These are phyloP conservation scores for Lepidonotus clava DNA, from an alignment of 2,888 invertebrate species.

Conservation along the genomic window DNA sequence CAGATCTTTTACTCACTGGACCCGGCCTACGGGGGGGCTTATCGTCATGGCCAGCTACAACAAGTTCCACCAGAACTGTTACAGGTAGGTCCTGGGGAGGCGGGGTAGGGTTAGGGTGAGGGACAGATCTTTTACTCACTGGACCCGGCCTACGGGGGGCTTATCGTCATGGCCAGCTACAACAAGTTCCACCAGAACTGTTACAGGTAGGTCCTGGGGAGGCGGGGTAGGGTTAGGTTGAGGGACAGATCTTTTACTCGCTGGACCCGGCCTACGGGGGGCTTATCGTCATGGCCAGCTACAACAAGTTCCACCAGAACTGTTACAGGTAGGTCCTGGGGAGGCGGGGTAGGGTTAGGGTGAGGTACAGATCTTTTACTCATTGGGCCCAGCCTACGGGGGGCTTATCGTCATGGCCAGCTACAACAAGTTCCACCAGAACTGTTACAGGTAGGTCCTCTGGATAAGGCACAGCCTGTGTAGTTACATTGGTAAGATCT, in stretches of 20 bases:
- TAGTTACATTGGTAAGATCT: too few relatives aligned
- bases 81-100: too few relatives aligned
- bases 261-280: conserved; percentile 80
- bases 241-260: conserved; percentile 63
- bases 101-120: neutral
- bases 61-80: conserved; percentile 77
- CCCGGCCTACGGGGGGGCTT: conserved; percentile 79
- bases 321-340: conserved; percentile 80
- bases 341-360: conserved; percentile 80
- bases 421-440: conserved; percentile 7
- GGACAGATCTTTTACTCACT: conserved; percentile 67
- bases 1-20: conserved; percentile 80
- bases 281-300: conserved; percentile 70
- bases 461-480: too few relatives aligned
- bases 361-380: conserved; percentile 81
- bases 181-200: conserved; percentile 78
- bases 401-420: neutral
- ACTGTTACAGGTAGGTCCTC: conserved; percentile 11
- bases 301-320: conserved; percentile 78
- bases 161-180: conserved; percentile 70
- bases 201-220: too few relatives aligned
- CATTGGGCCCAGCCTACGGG: conserved; percentile 77
- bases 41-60: conserved; percentile 73
- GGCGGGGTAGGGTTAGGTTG: neutral
- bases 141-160: conserved; percentile 80